A percentile compares a stretch with the other conserved stretches of the same genome.
phyloP scores from a whole-genome alignment of 2,797 vertebrate species.

The Cacajao melanocephalus region DNA sequence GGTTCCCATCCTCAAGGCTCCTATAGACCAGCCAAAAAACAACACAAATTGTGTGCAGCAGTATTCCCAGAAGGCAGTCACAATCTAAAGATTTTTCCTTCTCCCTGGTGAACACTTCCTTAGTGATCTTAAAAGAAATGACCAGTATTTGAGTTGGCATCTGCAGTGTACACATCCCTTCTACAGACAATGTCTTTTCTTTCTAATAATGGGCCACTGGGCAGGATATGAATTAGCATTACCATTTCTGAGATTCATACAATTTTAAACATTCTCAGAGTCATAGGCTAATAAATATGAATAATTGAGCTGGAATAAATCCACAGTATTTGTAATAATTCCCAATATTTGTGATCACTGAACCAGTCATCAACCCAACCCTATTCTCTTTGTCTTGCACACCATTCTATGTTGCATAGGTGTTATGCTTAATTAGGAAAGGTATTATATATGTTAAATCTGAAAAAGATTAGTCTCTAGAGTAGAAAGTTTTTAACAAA shows the following conservation, averaged over 20 bases:
- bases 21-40: neutral
- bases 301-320: neutral
- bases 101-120: too few relatives aligned
- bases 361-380: neutral
- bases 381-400: neutral
- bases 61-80: neutral
- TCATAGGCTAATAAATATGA: neutral
- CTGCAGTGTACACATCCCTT: neutral
- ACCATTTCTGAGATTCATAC: neutral
- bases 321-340: neutral
- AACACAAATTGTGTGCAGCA: too few relatives aligned
- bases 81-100: accelerated
- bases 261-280: neutral
- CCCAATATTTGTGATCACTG: neutral
- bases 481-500: neutral
- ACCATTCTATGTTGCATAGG: neutral
- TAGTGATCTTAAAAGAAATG: neutral
- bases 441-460: neutral
- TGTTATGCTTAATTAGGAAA: neutral
- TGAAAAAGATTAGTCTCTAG: neutral
- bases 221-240: neutral
- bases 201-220: neutral
- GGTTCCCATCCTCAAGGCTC: neutral
- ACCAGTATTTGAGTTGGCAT: neutral
- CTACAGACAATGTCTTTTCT: neutral